A percentile compares a stretch with the other conserved stretches of the same genome.
Evolutionary conservation across 2,797 vertebrate genomes (phyloP).

Genomic region (Dendrocincla tyrannina): DNA sequence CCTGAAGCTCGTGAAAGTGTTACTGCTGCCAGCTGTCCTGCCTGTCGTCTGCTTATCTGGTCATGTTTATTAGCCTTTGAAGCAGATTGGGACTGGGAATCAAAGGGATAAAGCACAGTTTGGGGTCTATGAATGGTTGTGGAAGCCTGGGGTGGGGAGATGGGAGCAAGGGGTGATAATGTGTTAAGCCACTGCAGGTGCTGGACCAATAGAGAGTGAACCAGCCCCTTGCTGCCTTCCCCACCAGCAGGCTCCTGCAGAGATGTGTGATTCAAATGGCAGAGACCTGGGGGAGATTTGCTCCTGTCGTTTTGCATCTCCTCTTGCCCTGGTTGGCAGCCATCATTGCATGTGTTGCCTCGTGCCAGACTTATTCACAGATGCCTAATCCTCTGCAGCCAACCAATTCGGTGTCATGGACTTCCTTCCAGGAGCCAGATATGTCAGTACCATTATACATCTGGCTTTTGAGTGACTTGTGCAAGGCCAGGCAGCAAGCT

Average conservation of each 20-base stretch:
- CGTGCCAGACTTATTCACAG: not conserved
- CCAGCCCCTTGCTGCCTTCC: not conserved
- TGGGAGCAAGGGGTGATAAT: not conserved
- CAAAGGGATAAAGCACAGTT: not conserved
- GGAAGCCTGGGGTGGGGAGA: not conserved
- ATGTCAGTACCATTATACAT: conserved; percentile 14
- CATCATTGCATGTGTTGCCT: not conserved
- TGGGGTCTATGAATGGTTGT: not conserved
- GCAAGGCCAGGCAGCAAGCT: conserved; percentile 1
- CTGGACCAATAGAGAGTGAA: not conserved
- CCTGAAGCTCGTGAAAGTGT: not conserved
- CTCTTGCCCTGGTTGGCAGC: not conserved
- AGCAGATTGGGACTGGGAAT: conserved; percentile 11
- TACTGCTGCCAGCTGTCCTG: conserved; percentile 9
- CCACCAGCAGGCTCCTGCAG: not conserved
- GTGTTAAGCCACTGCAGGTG: conserved; percentile 27
- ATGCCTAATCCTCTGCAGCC: not conserved
- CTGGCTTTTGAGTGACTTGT: not conserved
- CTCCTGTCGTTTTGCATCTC: conserved; percentile 1
- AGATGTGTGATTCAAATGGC: not conserved
- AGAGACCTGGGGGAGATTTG: not conserved
- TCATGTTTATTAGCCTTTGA: not conserved
- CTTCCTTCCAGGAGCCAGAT: conserved; percentile 37
- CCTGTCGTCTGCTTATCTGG: not conserved
- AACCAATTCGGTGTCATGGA: not conserved